Evolutionary conservation across 1,140 invertebrate genomes (phyloP).

Genomic region (Calliphora vicina): DNA sequence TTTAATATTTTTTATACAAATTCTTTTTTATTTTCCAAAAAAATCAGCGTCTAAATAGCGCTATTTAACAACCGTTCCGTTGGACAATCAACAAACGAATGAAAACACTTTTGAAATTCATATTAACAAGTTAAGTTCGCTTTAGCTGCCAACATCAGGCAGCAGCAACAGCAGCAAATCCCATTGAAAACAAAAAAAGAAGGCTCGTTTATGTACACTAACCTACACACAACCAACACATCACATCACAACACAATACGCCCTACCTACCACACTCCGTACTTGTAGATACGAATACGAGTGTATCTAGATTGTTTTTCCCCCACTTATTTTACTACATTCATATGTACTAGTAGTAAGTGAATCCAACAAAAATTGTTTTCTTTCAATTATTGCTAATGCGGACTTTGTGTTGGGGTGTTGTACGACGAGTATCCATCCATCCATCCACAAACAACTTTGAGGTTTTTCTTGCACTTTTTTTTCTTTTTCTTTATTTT

Average conservation of each 20-base stretch:
- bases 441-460: too few species aligned
- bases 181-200: slow-evolving; percentile 24
- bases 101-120: slow-evolving; percentile 44
- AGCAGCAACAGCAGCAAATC: background rate
- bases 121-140: slow-evolving; percentile 35
- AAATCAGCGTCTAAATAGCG: slow-evolving; percentile 8
- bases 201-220: background rate
- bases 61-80: slow-evolving; percentile 53
- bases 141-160: slow-evolving; percentile 19
- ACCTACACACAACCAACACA: background rate
- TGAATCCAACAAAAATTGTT: background rate
- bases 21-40: slow-evolving; percentile 37
- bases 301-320: background rate
- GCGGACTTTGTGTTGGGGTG: slow-evolving; percentile 27
- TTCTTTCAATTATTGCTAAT: background rate
- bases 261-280: too few species aligned
- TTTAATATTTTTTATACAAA: slow-evolving; percentile 39
- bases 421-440: background rate
- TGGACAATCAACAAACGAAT: slow-evolving; percentile 63
- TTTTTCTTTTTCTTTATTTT: too few species aligned
- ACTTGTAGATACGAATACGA: too few species aligned
- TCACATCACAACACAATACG: background rate
- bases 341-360: background rate
- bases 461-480: too few species aligned
- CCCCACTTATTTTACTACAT: background rate